Conservation (phyloP, 2,113 vertebrate species). For the Clarias magur region DNA sequence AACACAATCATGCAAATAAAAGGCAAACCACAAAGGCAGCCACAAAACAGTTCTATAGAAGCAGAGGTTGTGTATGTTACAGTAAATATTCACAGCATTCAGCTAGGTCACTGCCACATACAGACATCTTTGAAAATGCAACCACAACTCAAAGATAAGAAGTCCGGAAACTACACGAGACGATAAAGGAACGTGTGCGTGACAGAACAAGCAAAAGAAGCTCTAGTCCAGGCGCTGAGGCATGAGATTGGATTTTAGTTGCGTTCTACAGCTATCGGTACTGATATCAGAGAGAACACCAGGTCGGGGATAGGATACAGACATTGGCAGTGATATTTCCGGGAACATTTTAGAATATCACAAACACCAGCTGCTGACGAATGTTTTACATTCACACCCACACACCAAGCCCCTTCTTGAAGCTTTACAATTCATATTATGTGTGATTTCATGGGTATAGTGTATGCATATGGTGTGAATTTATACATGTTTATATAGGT, state of each 20-base stretch:
- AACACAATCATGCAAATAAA: neutral
- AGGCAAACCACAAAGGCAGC: neutral
- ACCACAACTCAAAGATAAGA: neutral
- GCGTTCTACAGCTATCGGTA: conserved; percentile 43
- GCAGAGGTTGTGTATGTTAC: no score
- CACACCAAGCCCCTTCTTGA: neutral
- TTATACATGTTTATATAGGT: neutral
- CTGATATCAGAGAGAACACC: conserved; percentile 42
- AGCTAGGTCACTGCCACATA: neutral
- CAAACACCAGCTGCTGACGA: conserved; percentile 39
- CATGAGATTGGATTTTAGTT: conserved; percentile 57
- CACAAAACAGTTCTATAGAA: neutral
- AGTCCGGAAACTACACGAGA: neutral
- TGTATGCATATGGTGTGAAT: neutral
- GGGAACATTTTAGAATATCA: conserved; percentile 40
- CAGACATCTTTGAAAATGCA: neutral
- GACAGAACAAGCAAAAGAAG: conserved; percentile 43
- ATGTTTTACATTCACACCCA: conserved; percentile 12
- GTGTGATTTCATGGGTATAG: neutral
- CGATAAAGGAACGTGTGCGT: conserved; percentile 46
- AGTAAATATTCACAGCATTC: neutral
- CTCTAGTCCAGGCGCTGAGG: conserved; percentile 43
- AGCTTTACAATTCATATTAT: neutral
- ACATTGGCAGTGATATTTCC: conserved; percentile 37
- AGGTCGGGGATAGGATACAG: conserved; percentile 14